phyloP scores from a whole-genome alignment of 2,113 vertebrate genomes.

The Xiphias gladius region DNA sequence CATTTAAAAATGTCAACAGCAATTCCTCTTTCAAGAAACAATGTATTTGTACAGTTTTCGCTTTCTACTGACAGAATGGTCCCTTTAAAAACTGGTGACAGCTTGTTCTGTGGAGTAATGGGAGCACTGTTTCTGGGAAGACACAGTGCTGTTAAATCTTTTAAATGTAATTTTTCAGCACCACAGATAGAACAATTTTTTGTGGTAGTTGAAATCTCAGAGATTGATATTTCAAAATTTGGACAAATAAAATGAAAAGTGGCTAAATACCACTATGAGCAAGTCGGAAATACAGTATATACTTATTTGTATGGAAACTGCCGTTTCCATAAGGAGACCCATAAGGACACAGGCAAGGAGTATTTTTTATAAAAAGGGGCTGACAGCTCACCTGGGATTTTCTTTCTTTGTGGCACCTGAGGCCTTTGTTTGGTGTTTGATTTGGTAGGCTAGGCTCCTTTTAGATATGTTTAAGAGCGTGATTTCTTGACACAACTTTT shows the following conservation, averaged over 20 bases:
- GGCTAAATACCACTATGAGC: not conserved
- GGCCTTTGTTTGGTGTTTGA: not conserved
- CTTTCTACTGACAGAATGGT: not conserved
- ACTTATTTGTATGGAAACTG: not conserved
- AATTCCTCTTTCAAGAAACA: not conserved
- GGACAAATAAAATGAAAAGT: not conserved
- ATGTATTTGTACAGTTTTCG: not conserved
- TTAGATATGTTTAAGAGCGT: not conserved
- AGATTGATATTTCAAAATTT: not conserved
- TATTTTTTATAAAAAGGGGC: not conserved
- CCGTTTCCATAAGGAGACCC: too few relatives aligned
- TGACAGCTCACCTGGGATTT: not conserved
- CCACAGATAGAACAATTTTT: not conserved
- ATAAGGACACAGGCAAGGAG: not conserved
- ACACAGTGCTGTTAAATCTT: conserved; percentile 4
- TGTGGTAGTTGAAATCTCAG: not conserved
- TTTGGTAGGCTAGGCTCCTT: too few relatives aligned
- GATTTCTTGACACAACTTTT: not conserved
- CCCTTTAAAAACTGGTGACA: not conserved
- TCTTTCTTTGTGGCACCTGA: not conserved
- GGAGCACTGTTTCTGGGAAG: not conserved
- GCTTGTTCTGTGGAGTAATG: conserved; percentile 15
- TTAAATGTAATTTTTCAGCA: not conserved
- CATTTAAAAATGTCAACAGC: not conserved
- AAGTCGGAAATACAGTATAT: too few relatives aligned